Percentiles rank a stretch among this genome's conserved stretches.
Evolutionary conservation across 2,113 vertebrate genomes (phyloP).

Genomic region (Poeciliopsis prolifica): DNA sequence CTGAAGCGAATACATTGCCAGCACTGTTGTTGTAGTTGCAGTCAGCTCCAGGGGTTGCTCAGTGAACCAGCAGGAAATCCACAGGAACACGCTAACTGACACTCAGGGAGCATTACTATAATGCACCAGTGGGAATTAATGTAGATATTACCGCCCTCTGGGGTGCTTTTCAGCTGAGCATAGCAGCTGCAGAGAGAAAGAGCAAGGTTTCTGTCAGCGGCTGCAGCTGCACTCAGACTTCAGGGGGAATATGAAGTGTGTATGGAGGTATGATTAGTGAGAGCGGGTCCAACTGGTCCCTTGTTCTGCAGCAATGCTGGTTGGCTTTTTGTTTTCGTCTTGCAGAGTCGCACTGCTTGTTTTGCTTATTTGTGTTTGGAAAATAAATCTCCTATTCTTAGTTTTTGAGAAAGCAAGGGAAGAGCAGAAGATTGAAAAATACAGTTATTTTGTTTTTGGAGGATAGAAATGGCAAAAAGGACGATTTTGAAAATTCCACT

Average conservation of each 20-base stretch:
- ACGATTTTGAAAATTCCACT: background rate
- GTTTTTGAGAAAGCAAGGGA: background rate
- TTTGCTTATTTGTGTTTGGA: background rate
- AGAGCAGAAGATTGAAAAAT: background rate
- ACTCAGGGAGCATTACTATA: slow-evolving; percentile 37
- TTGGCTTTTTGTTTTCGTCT: background rate
- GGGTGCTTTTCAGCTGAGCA: slow-evolving; percentile 27
- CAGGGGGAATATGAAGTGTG: background rate
- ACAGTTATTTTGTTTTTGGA: background rate
- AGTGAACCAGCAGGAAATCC: slow-evolving; percentile 32
- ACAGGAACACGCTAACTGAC: slow-evolving; percentile 52
- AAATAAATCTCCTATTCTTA: background rate
- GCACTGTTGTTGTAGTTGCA: background rate
- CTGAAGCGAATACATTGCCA: background rate
- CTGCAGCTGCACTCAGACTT: slow-evolving; percentile 8
- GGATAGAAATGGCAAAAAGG: background rate
- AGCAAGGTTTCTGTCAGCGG: background rate
- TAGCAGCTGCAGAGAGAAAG: slow-evolving; percentile 19
- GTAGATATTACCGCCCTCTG: slow-evolving; percentile 21
- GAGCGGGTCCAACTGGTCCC: background rate
- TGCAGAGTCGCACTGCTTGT: background rate
- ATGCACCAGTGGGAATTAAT: slow-evolving; percentile 43
- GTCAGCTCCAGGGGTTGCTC: background rate
- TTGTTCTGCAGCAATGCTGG: background rate
- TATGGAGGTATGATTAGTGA: background rate